Evolutionary conservation across 2,888 invertebrate genomes (phyloP), one percentile per base, ranked within the genome.

Genomic region (Nasonovia ribisnigri): DNA sequence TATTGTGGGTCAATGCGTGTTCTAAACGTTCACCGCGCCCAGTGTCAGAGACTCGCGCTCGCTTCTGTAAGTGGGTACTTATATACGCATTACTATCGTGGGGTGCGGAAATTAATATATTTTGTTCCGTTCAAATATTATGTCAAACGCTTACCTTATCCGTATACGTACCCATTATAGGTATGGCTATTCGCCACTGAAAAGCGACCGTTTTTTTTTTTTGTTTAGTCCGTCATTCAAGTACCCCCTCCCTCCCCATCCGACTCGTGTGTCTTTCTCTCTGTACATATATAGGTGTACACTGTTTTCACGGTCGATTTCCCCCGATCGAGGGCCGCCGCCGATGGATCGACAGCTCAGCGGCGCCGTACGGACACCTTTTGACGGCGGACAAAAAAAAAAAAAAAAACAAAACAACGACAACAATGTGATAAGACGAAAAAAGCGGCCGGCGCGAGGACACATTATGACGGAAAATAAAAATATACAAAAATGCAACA

Each of bases 271-370:
- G 29, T 29, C 5, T 26, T 4, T 29, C 1, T 86, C 0, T 16
- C 13, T 77, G 11, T 11, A 43, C 3, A 43, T 43, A 46, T 84
- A 84, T 11, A 26, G 24, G 43, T 43, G 84, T 42, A 84, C 36
- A 46, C 46, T 29, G 88, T 92, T 92, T 92, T 92, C 51, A 92
- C 88, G 88, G 87, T 92, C 20, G 88, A 92, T 48, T 88, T 86
- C 57, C 60, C 36, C 77, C 77, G 77, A 77, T 8, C 77, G 77
- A 20, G 20, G 20, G 20, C 8, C 43, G 51, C 29, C 16, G 36
- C 51, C 84, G 54, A n/a, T 29, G 11, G 46, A 90, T n/a, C 51
- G 77, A 36, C 51, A 84, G 26, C 26, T 60, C 89, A 10, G 43
- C 48, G 46, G 43, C 48, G 46, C 87, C n/a, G 77, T 20, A 3